These are phyloP conservation scores for Neosilurus hyrtlii DNA, from an alignment of 2,797 vertebrate genomes.

Conservation along the genomic window DNA sequence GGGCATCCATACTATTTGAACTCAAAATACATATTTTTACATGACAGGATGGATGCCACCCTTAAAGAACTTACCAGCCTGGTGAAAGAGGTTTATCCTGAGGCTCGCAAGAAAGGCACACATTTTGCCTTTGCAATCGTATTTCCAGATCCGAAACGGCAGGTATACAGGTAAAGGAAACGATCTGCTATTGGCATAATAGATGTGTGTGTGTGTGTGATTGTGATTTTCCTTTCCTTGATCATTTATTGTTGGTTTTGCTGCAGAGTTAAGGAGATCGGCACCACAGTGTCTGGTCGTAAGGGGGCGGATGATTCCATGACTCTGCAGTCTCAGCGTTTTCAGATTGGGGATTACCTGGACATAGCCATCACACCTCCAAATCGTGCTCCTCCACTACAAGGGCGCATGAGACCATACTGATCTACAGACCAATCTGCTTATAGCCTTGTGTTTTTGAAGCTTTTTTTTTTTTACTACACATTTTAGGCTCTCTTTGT, in stretches of 20 bases:
- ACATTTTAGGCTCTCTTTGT: slow-evolving; percentile 3
- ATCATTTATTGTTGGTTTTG: background rate
- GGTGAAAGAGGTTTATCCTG: slow-evolving; percentile 97
- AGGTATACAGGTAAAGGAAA: slow-evolving; percentile 82
- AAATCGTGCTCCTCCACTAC: slow-evolving; percentile 85
- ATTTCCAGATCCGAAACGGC: slow-evolving; percentile 89
- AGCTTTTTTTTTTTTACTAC: background rate
- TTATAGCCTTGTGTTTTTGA: background rate
- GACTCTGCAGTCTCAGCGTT: slow-evolving; percentile 96
- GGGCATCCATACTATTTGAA: background rate
- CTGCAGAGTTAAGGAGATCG: slow-evolving; percentile 91
- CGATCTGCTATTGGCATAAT: background rate
- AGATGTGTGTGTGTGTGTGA: too few relatives aligned
- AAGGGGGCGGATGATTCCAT: slow-evolving; percentile 95
- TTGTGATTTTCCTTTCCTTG: background rate
- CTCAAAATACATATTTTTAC: background rate
- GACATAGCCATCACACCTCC: slow-evolving; percentile 97
- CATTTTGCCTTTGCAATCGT: slow-evolving; percentile 97
- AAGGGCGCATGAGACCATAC: slow-evolving; percentile 89
- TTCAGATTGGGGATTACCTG: slow-evolving; percentile 97
- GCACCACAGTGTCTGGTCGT: slow-evolving; percentile 90
- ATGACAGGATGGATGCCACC: slow-evolving; percentile 93
- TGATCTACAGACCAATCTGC: slow-evolving; percentile 59
- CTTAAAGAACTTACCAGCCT: slow-evolving; percentile 95
- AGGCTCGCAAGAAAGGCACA: slow-evolving; percentile 95